Evolutionary conservation across 1,140 invertebrate genomes (phyloP).

Genomic region (Anastrepha ludens): DNA sequence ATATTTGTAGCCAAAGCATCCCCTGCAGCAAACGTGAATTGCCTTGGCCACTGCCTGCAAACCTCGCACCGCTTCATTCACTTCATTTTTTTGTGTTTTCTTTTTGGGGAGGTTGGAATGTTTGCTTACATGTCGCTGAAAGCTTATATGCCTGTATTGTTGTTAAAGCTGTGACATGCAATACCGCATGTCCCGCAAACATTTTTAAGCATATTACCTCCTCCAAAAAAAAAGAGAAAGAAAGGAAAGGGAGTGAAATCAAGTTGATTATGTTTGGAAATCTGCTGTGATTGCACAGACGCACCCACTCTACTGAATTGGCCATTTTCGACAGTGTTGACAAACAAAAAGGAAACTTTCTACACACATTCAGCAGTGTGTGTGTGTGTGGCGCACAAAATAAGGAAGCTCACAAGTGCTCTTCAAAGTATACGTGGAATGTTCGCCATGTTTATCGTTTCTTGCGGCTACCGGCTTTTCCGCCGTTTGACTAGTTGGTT

Average conservation of each 20-base stretch:
- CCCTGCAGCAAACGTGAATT: not conserved
- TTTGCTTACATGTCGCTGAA: constrained; percentile 34
- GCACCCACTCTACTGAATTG: not conserved
- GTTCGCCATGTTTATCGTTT: constrained; percentile 4
- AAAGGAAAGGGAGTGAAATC: not conserved
- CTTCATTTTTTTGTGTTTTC: not conserved
- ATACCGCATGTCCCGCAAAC: constrained; percentile 19
- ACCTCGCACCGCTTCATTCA: not conserved
- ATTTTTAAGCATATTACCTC: constrained; percentile 40
- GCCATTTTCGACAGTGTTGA: constrained; percentile 38
- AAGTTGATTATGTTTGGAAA: constrained; percentile 46
- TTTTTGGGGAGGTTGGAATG: not conserved
- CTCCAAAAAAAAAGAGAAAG: not conserved
- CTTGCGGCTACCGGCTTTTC: not conserved
- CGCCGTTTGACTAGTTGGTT: not conserved
- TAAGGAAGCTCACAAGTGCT: constrained; percentile 1
- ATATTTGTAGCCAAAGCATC: not conserved
- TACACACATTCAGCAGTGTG: not conserved
- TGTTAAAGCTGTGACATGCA: constrained; percentile 15
- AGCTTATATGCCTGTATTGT: constrained; percentile 17
- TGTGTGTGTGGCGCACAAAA: constrained; percentile 8
- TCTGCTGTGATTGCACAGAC: constrained; percentile 36
- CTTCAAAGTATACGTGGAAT: not conserved
- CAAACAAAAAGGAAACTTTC: constrained; percentile 28
- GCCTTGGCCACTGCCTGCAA: not conserved